A percentile compares a stretch with the other conserved stretches of the same genome.
Evolutionary conservation across 53 echinoderm and acorn worm species (phyloP).

Genomic region (Mesocentrotus franciscanus): DNA sequence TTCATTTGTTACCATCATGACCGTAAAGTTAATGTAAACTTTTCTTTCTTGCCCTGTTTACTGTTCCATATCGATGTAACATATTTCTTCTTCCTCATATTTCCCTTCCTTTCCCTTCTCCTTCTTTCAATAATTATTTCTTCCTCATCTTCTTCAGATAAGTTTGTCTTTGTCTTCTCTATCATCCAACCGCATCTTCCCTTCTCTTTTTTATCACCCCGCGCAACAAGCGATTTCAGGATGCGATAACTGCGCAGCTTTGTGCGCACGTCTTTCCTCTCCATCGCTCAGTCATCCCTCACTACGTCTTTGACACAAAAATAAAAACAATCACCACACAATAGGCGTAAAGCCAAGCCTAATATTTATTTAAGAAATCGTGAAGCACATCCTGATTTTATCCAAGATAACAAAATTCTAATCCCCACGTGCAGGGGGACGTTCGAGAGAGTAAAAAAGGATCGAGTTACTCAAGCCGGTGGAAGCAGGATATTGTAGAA

Average conservation of each 20-base stretch:
- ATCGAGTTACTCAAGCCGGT: slow-evolving; percentile 46
- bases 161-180: background rate
- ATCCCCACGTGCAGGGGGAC: slow-evolving; percentile 44
- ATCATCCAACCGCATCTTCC: background rate
- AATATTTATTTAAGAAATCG: slow-evolving; percentile 51
- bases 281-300: slow-evolving; percentile 30
- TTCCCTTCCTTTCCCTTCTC: background rate
- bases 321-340: slow-evolving; percentile 31
- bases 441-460: background rate
- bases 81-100: background rate
- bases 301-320: slow-evolving; percentile 5
- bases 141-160: background rate
- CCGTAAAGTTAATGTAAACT: too few species aligned
- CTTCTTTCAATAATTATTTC: background rate
- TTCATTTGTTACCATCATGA: too few species aligned
- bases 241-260: slow-evolving; percentile 40
- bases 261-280: slow-evolving; percentile 25
- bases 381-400: slow-evolving; percentile 52
- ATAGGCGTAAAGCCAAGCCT: slow-evolving; percentile 41
- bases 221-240: slow-evolving; percentile 36
- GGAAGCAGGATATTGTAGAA: slow-evolving; percentile 65
- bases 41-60: background rate
- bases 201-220: background rate
- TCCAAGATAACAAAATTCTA: slow-evolving; percentile 28
- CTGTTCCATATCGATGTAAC: background rate